Evolutionary conservation across 2,888 invertebrate species (phyloP), one percentile per base, ranked within the genome.

Genomic region (Clanis bilineata): DNA sequence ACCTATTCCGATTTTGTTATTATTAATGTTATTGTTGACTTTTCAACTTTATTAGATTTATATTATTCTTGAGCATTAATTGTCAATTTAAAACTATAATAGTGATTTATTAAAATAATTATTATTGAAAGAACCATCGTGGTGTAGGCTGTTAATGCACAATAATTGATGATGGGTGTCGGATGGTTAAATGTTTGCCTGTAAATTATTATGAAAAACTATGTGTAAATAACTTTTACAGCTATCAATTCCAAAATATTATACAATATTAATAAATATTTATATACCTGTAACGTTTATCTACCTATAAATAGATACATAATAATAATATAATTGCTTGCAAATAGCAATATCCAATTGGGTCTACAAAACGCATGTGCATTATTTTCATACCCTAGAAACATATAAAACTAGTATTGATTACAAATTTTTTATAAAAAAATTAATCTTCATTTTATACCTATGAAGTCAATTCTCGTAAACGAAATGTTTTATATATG

Each of bases 401-500:
- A 75, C 73, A 71, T 68, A 75, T 72, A 73, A 73, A 71, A 70
- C 66, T 74, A 77, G 69, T 64, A 62, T 77, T 76, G 76, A 69
- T 74, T 79, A 82, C 82, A 80, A 81, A 83, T 74, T 74, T 83
- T 83, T 86, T 86, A 84, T 85, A 85, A 80, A 83, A 83, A 80
- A 80, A 78, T 76, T 77, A 82, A 83, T 79, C 80, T 80, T 85
- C 82, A 76, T 86, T 85, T 84, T 85, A 83, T 85, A 85, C 85
- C 82, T 82, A 81, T 83, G 77, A 83, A 79, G 90, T 91, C 89
- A 90, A 90, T 90, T 90, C 81, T 85, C 77, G 76, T 86, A 83
- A 86, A 82, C 82, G 78, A 83, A 79, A 75, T 72, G 81, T 85
- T 86, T 43, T 51, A 83, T 83, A 80, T 77, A 71, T 75, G 72